These are phyloP conservation scores for Tetragonula clypearis DNA, from an alignment of 1,140 invertebrate species.

Conservation along the genomic window DNA sequence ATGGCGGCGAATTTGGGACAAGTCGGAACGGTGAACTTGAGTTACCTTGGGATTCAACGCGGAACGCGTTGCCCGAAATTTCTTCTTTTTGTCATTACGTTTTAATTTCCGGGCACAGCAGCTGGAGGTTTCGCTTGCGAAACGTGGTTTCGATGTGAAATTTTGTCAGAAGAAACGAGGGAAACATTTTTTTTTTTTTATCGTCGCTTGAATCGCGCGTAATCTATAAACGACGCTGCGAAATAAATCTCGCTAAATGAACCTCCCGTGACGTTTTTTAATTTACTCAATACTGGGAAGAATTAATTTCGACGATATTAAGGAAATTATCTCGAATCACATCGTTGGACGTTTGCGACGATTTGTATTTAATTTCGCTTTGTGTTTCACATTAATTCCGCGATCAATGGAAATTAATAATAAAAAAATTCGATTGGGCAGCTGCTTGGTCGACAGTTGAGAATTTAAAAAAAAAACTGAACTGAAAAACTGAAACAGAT, in stretches of 20 bases:
- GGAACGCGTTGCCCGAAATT: not conserved
- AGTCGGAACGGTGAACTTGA: not conserved
- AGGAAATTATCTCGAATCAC: not conserved
- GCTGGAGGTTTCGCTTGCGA: not conserved
- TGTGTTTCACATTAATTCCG: too few species aligned
- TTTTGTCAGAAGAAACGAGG: not conserved
- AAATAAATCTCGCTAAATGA: not conserved
- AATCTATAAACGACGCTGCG: not conserved
- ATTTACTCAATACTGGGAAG: not conserved
- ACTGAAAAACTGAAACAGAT: too few species aligned
- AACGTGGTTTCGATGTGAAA: not conserved
- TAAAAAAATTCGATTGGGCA: too few species aligned
- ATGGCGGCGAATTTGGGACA: not conserved
- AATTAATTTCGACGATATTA: not conserved
- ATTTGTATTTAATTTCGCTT: too few species aligned
- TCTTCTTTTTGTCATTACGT: not conserved
- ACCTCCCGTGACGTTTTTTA: not conserved
- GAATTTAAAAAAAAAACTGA: too few species aligned
- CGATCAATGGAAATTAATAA: too few species aligned
- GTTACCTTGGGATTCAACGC: not conserved
- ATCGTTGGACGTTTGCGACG: too few species aligned
- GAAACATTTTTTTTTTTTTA: too few species aligned
- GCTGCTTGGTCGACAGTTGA: too few species aligned
- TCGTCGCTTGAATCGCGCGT: not conserved
- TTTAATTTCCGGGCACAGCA: not conserved